Evolutionary conservation across 2,888 invertebrate genomes (phyloP), one percentile per base, ranked within the genome.

Genomic region (Halocaridina rubra): DNA sequence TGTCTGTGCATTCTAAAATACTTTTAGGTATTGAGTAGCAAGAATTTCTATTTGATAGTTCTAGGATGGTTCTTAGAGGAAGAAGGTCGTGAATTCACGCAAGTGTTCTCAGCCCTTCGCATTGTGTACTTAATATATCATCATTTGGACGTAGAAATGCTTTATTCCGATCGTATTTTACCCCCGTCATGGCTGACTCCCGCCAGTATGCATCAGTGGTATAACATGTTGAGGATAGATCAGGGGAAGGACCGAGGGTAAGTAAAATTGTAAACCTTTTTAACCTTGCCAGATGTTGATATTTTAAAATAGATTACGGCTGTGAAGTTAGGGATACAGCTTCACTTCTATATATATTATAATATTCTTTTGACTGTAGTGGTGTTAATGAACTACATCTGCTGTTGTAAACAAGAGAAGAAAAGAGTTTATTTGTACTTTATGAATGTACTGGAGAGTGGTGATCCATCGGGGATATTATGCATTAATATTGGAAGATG

Each of bases 91-190:
- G 91, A 91, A 19, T 95, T 93, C 89, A 91, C 92, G n/a, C 91
- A 91, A 19, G 93, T 94, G 7, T 95, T 95, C 89, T 92, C 93
- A 89, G 92, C 92, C 2, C 90, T 95, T 16, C 92, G 95, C 84
- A 92, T 94, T 82, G 93, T 94, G 89, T 94, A 95, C 91, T 91
- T 95, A 88, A 92, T 95, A 27, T 93, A 94, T 88, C 95, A 95
- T 90, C 93, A 94, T 89, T 92, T 94, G 90, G 95, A 95, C 89
- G 93, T 95, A 16, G 93, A 94, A 89, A 92, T 94, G 88, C 91
- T 95, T 16, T 92, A 94, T 89, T 92, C 92, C 39, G 95, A 95
- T 90, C 93, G 93, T 89, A 93, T 95, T 75, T 92, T 95, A 89
- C 95, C 95, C 22, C 92, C 92, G 67, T 92, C 92, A 61, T 95